phyloP scores from a whole-genome alignment of 1,140 invertebrate species.

The Plectrocnemia conspersa region DNA sequence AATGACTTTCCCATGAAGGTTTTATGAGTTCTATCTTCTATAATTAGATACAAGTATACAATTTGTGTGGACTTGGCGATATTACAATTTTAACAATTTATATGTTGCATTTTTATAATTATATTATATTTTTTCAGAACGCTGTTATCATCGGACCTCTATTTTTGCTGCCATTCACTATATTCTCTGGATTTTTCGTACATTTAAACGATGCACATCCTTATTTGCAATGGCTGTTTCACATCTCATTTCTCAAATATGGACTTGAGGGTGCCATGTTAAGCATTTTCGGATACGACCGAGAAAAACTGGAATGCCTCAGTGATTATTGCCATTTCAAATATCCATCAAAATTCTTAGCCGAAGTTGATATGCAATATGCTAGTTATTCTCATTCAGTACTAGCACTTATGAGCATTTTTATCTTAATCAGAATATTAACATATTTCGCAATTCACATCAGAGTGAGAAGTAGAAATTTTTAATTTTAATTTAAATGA shows the following conservation, averaged over 20 bases:
- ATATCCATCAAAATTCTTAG: constrained; percentile 64
- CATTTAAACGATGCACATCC: constrained; percentile 74
- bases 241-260: constrained; percentile 77
- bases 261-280: constrained; percentile 67
- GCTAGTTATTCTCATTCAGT: constrained; percentile 56
- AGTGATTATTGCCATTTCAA: constrained; percentile 66
- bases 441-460: constrained; percentile 65
- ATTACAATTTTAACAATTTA: background rate
- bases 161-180: constrained; percentile 76
- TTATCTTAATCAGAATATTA: constrained; percentile 56
- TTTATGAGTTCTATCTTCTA: no score
- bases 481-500: constrained; percentile 11
- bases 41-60: no score
- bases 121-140: constrained; percentile 52
- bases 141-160: constrained; percentile 82
- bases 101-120: constrained; percentile 5
- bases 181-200: constrained; percentile 89
- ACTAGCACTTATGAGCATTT: constrained; percentile 56
- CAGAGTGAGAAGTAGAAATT: constrained; percentile 55
- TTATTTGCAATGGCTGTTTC: constrained; percentile 79
- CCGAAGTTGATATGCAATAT: constrained; percentile 68
- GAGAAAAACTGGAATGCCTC: constrained; percentile 61
- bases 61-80: no score
- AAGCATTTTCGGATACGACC: constrained; percentile 61
- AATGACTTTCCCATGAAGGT: no score